Evolutionary conservation across 2,888 invertebrate species (phyloP).

Genomic region (Neoscelio sp.): DNA sequence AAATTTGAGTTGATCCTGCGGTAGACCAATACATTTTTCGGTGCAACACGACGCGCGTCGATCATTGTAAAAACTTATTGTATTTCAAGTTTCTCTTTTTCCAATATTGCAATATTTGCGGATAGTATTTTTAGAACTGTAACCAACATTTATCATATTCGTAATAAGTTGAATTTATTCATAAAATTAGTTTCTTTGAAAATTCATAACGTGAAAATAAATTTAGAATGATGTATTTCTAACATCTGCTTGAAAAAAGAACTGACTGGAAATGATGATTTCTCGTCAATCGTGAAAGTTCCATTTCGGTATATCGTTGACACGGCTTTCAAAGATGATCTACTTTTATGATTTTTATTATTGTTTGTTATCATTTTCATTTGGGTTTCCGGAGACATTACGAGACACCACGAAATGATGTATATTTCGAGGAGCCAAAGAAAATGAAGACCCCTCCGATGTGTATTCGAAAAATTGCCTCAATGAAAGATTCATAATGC

Average conservation of each 20-base stretch:
- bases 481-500: conserved; percentile 18
- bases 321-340: conserved; percentile 13
- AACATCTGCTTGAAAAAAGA: conserved; percentile 50
- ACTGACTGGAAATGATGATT: conserved; percentile 38
- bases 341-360: conserved; percentile 42
- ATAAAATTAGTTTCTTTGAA: neutral
- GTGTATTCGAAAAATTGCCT: conserved; percentile 17
- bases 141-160: too few species aligned
- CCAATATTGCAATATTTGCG: too few species aligned
- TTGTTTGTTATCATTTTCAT: conserved; percentile 42
- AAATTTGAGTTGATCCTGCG: conserved; percentile 24
- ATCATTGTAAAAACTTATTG: neutral
- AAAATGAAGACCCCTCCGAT: conserved; percentile 26
- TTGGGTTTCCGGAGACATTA: conserved; percentile 31
- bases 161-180: too few species aligned
- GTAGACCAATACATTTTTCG: neutral
- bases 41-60: neutral
- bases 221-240: conserved; percentile 26
- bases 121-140: too few species aligned
- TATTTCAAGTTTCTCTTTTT: conserved; percentile 14
- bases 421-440: conserved; percentile 31
- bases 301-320: conserved; percentile 23
- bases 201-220: conserved; percentile 44
- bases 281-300: conserved; percentile 46
- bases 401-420: conserved; percentile 12